Evolutionary conservation across 2,888 invertebrate genomes (phyloP).

Genomic region (Andrena camellia): DNA sequence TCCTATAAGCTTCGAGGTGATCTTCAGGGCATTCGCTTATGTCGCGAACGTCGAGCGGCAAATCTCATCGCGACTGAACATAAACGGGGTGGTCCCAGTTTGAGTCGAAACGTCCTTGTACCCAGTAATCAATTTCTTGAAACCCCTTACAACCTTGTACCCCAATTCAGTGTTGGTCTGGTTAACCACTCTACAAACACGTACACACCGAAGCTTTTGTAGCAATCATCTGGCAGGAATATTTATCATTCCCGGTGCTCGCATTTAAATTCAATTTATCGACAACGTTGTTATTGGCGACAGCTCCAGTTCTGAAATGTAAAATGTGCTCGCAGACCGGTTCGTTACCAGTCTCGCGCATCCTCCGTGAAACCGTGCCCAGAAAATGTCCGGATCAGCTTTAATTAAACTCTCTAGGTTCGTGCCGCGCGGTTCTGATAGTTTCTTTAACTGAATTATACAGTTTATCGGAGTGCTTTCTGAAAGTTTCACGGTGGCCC

Average conservation of each 20-base stretch:
- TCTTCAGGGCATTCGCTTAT: constrained; percentile 19
- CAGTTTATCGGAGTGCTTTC: constrained; percentile 60
- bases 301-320: neutral
- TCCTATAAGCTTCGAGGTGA: neutral
- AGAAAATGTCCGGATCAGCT: constrained; percentile 56
- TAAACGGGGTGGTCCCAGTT: no score
- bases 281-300: neutral
- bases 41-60: neutral
- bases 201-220: neutral
- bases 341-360: neutral
- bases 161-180: no score
- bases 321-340: neutral
- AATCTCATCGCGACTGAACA: neutral
- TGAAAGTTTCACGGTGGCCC: constrained; percentile 31
- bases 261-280: neutral
- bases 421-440: constrained; percentile 47
- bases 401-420: constrained; percentile 63
- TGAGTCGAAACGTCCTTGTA: no score
- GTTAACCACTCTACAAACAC: no score
- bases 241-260: neutral
- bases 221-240: neutral
- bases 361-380: constrained; percentile 28
- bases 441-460: constrained; percentile 64
- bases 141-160: no score
- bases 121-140: no score